Conservation (phyloP, 2,113 vertebrate genomes). For the Coregonus clupeaformis region DNA sequence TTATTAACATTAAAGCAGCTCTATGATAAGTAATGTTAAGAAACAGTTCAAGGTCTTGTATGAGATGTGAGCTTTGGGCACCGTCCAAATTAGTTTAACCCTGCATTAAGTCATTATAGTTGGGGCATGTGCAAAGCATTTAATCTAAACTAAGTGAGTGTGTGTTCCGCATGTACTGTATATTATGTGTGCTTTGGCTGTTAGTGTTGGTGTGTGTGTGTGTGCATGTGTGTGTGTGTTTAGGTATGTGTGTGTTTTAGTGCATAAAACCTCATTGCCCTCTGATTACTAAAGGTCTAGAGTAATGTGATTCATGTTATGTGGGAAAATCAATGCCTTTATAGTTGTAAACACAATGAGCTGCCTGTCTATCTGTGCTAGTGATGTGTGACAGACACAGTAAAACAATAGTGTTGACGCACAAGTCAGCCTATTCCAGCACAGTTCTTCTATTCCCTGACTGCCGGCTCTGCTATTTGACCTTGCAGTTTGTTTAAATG, state of each 20-base stretch:
- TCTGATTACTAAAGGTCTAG: neutral
- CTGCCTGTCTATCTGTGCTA: neutral
- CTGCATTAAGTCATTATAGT: too few relatives aligned
- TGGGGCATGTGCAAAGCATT: too few relatives aligned
- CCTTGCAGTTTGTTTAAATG: constrained; percentile 46
- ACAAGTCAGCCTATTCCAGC: constrained; percentile 8
- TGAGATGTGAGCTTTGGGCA: too few relatives aligned
- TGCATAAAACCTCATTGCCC: neutral
- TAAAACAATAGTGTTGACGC: constrained; percentile 10
- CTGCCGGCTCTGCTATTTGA: constrained; percentile 28
- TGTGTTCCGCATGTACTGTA: too few relatives aligned
- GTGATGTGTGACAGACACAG: constrained; percentile 5
- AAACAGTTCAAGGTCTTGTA: too few relatives aligned
- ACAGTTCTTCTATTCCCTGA: constrained; percentile 16
- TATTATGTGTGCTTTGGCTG: neutral
- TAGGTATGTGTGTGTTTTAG: neutral
- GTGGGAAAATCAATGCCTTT: constrained; percentile 1
- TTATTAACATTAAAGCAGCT: too few relatives aligned
- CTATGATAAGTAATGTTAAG: too few relatives aligned
- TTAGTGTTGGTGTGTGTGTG: neutral
- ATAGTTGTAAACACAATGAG: constrained; percentile 9
- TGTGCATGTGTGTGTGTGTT: neutral
- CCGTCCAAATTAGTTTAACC: too few relatives aligned
- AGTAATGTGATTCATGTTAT: constrained; percentile 3
- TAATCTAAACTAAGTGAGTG: too few relatives aligned